phyloP scores from a whole-genome alignment of 2,888 invertebrate species.

The Deilephila porcellus region DNA sequence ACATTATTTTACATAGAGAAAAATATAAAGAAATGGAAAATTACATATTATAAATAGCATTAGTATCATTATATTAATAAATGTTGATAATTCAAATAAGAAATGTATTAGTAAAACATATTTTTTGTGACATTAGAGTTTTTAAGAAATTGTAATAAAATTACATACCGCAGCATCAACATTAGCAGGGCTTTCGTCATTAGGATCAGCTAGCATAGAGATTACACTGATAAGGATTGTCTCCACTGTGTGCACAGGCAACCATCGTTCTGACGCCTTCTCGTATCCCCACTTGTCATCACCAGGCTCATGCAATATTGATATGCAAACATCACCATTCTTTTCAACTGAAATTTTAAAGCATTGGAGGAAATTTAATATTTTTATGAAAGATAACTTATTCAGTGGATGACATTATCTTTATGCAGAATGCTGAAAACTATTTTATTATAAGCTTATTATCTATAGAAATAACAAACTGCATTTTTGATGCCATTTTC shows the following conservation, averaged over 20 bases:
- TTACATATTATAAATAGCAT: no score
- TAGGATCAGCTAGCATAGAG: constrained; percentile 99
- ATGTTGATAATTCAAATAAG: no score
- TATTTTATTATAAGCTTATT: no score
- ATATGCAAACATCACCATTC: constrained; percentile 99
- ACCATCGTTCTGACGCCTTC: constrained; percentile 98
- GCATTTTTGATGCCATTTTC: no score
- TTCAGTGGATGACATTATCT: no score
- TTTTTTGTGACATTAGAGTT: no score
- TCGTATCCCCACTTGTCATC: constrained; percentile 99
- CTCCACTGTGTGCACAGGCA: constrained; percentile 99
- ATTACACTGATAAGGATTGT: constrained; percentile 99
- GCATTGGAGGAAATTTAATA: neutral
- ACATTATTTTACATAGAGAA: neutral
- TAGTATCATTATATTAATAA: no score
- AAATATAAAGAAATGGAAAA: neutral
- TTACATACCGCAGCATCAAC: constrained; percentile 98
- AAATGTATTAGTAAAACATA: no score
- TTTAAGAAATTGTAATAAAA: no score
- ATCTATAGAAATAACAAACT: no score
- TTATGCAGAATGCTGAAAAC: no score
- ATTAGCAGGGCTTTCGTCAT: constrained; percentile 99
- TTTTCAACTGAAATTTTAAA: constrained; percentile 90
- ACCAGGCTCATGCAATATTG: constrained; percentile 99
- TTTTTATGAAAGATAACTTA: no score